These are phyloP conservation scores for Chironomus tentans DNA, from an alignment of 2,888 invertebrate species.

Conservation along the genomic window DNA sequence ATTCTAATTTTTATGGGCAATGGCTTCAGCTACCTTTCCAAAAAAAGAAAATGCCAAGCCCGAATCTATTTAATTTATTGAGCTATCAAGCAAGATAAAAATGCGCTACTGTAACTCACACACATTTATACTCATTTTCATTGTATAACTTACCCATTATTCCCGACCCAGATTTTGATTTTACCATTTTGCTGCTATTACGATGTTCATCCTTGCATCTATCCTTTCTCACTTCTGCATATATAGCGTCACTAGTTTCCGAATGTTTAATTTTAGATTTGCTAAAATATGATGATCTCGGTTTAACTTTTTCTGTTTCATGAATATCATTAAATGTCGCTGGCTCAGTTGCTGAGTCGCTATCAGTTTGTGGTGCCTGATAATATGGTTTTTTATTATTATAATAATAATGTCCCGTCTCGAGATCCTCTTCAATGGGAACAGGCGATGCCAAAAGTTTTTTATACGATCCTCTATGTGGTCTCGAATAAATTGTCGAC, in stretches of 20 bases:
- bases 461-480: constrained; percentile 13
- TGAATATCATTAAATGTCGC: constrained; percentile 11
- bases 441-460: constrained; percentile 9
- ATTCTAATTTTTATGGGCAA: background rate
- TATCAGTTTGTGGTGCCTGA: constrained; percentile 17
- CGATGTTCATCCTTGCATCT: background rate
- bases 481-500: background rate
- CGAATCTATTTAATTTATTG: too few species aligned
- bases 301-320: constrained; percentile 2
- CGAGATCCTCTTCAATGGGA: constrained; percentile 18
- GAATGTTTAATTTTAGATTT: constrained; percentile 6
- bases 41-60: too few species aligned
- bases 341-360: constrained; percentile 15
- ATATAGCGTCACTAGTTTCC: constrained; percentile 9
- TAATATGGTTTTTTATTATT: constrained; percentile 15
- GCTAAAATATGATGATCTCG: background rate
- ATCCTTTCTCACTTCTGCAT: background rate
- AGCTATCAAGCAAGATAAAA: too few species aligned
- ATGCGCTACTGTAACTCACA: too few species aligned
- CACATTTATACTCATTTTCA: background rate
- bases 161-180: constrained; percentile 25
- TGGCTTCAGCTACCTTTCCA: too few species aligned
- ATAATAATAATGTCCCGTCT: constrained; percentile 16
- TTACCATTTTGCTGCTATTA: constrained; percentile 3
- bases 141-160: constrained; percentile 18